These are phyloP conservation scores for Glossophaga mutica DNA, from an alignment of 2,797 vertebrate genomes.

Conservation along the genomic window DNA sequence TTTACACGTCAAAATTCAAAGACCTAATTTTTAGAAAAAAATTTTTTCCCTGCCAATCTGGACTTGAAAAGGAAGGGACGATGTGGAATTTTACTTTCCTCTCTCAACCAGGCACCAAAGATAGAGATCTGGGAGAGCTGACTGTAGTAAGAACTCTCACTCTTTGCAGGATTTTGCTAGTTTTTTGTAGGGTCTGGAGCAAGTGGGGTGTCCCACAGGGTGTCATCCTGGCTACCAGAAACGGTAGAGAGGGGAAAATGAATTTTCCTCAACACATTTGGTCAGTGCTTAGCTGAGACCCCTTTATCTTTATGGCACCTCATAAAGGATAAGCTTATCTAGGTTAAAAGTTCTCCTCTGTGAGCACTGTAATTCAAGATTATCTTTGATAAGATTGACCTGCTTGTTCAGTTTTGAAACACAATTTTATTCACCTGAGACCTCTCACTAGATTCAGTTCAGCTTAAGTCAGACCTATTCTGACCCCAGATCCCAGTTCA, in stretches of 20 bases:
- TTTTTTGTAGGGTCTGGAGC: background rate
- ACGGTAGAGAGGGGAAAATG: background rate
- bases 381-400: background rate
- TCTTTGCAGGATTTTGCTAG: background rate
- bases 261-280: background rate
- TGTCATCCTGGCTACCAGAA: background rate
- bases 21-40: background rate
- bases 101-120: background rate
- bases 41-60: background rate
- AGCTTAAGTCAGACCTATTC: background rate
- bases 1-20: background rate
- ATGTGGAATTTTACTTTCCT: background rate
- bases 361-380: background rate
- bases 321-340: background rate
- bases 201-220: background rate
- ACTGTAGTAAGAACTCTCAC: background rate
- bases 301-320: background rate
- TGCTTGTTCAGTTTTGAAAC: background rate
- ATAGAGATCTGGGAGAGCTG: background rate
- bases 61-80: background rate
- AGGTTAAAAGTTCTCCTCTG: background rate
- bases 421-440: background rate
- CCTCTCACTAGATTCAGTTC: background rate
- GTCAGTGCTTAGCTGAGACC: background rate
- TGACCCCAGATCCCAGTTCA: background rate